phyloP scores from a whole-genome alignment of 1,140 invertebrate genomes.

The Maconellicoccus hirsutus region DNA sequence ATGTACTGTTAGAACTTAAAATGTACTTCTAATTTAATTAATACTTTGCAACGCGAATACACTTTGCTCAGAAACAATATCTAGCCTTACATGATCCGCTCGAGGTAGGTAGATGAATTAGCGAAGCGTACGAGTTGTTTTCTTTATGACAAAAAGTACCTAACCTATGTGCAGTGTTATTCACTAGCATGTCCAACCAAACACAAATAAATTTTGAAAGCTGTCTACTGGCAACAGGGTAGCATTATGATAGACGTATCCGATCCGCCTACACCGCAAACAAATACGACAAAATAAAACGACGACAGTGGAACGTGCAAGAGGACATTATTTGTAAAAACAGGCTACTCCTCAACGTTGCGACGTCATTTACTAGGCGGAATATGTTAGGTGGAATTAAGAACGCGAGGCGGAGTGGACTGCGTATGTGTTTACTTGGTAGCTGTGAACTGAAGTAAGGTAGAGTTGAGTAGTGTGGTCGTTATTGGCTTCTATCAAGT shows the following conservation, averaged over 20 bases:
- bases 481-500: background rate
- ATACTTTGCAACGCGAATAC: too few relatives aligned
- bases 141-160: background rate
- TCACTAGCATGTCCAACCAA: background rate
- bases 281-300: background rate
- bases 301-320: background rate
- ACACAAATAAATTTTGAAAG: conserved; percentile 1
- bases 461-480: background rate
- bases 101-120: background rate
- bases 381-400: background rate
- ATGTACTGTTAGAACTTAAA: too few relatives aligned
- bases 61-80: too few relatives aligned
- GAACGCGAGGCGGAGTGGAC: background rate
- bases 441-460: background rate
- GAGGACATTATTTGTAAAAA: background rate
- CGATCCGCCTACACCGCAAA: conserved; percentile 6
- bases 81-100: too few relatives aligned
- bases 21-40: too few relatives aligned
- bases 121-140: background rate
- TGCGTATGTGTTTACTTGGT: background rate
- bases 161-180: background rate
- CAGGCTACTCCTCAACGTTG: background rate
- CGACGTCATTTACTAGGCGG: background rate
- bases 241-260: conserved; percentile 8
- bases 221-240: background rate